Evolutionary conservation across 1,140 invertebrate species (phyloP).

Genomic region (Leptinotarsa lineolata): DNA sequence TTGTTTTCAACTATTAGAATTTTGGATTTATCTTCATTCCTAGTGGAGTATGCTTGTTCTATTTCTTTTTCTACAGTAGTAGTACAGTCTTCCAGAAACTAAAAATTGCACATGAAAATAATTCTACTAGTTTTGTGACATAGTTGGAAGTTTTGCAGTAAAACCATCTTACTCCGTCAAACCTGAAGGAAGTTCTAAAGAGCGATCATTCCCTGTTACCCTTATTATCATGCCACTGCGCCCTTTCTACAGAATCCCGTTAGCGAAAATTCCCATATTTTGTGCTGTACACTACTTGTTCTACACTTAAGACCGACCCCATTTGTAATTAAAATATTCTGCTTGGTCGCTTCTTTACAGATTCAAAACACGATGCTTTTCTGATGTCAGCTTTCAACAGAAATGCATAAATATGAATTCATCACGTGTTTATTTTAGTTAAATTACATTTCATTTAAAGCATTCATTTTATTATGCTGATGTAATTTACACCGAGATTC

Average conservation of each 20-base stretch:
- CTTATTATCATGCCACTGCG: slow-evolving; percentile 2
- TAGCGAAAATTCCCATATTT: slow-evolving; percentile 1
- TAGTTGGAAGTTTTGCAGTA: no score
- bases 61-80: no score
- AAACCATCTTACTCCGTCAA: no score
- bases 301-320: slow-evolving; percentile 10
- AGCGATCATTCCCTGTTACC: not conserved
- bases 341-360: slow-evolving; percentile 15
- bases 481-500: slow-evolving; percentile 2
- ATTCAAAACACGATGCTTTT: slow-evolving; percentile 20
- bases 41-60: no score
- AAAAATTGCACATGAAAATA: no score
- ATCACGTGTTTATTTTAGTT: slow-evolving; percentile 14
- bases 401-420: slow-evolving; percentile 18
- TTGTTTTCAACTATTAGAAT: no score
- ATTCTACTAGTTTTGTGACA: no score
- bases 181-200: not conserved
- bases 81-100: no score
- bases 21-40: no score
- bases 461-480: slow-evolving; percentile 6
- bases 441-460: slow-evolving; percentile 16
- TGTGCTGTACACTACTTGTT: slow-evolving; percentile 14
- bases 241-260: not conserved
- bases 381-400: slow-evolving; percentile 11
- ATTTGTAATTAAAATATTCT: slow-evolving; percentile 19